A percentile compares a stretch with the other conserved stretches of the same genome.
Evolutionary conservation across 2,888 invertebrate genomes (phyloP).

Genomic region (Exocentrus adspersus): DNA sequence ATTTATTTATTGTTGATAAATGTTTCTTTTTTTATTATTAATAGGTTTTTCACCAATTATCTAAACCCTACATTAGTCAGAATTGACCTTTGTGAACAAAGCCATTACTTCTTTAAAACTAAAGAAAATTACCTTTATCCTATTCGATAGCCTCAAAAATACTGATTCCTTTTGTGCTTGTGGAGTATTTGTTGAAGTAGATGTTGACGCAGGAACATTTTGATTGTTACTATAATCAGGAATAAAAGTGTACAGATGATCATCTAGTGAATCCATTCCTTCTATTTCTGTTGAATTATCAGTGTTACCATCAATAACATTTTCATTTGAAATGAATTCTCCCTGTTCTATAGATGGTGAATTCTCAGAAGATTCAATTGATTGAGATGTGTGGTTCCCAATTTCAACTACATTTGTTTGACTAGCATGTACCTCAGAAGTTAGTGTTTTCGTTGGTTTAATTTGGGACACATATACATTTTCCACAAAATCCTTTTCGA

Average conservation of each 20-base stretch:
- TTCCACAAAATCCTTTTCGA: not conserved
- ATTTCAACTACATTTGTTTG: not conserved
- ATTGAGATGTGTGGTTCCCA: slow-evolving; percentile 4
- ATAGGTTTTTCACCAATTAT: no score
- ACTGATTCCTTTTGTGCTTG: slow-evolving; percentile 88
- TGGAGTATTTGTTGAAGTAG: slow-evolving; percentile 48
- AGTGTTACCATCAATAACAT: not conserved
- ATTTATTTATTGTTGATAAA: no score
- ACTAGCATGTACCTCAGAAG: slow-evolving; percentile 25
- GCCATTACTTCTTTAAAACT: no score
- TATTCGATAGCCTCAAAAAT: slow-evolving; percentile 94
- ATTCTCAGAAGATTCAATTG: not conserved
- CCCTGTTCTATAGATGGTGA: not conserved
- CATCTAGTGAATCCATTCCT: slow-evolving; percentile 54
- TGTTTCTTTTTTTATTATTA: no score
- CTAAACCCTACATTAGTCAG: no score
- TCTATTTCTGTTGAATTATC: slow-evolving; percentile 31
- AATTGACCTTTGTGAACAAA: no score
- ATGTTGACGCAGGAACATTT: slow-evolving; percentile 55
- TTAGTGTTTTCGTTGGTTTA: slow-evolving; percentile 60
- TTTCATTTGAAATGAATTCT: slow-evolving; percentile 5
- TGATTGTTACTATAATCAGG: slow-evolving; percentile 66
- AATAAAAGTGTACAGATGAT: slow-evolving; percentile 67
- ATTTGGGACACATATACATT: slow-evolving; percentile 54
- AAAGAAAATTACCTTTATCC: slow-evolving; percentile 80